A percentile compares a stretch with the other conserved stretches of the same genome.
These are phyloP conservation scores for Thymelicus sylvestris DNA, from an alignment of 2,888 invertebrate genomes.

Conservation along the genomic window DNA sequence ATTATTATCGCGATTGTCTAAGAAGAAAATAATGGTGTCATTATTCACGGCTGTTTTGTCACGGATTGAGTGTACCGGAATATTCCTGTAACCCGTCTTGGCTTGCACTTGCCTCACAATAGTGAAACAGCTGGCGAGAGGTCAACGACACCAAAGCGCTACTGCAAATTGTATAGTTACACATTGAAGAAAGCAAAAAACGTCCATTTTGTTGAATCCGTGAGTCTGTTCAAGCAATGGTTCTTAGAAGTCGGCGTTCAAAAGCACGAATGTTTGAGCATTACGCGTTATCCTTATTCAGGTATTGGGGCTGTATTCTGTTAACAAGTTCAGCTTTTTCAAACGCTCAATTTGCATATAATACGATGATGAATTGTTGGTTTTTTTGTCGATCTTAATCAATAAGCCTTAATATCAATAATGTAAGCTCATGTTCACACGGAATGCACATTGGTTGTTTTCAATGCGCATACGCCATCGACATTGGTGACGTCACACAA, in stretches of 20 bases:
- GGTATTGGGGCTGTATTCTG: background rate
- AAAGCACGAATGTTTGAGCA: slow-evolving; percentile 61
- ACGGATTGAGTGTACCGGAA: slow-evolving; percentile 71
- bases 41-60: slow-evolving; percentile 80
- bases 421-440: background rate
- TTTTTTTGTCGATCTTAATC: background rate
- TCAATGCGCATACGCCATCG: slow-evolving; percentile 52
- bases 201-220: slow-evolving; percentile 62
- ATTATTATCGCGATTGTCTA: slow-evolving; percentile 58
- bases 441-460: slow-evolving; percentile 53
- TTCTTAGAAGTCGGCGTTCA: slow-evolving; percentile 50
- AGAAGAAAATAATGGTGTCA: slow-evolving; percentile 74
- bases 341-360: slow-evolving; percentile 5
- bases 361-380: slow-evolving; percentile 2
- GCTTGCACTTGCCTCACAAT: slow-evolving; percentile 69
- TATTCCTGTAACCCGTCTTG: slow-evolving; percentile 74
- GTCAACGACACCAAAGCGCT: slow-evolving; percentile 73
- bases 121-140: slow-evolving; percentile 80
- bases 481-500: slow-evolving; percentile 72
- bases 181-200: slow-evolving; percentile 75
- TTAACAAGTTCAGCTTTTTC: background rate
- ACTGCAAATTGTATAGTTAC: slow-evolving; percentile 81
- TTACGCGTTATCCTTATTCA: slow-evolving; percentile 47
- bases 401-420: background rate
- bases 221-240: slow-evolving; percentile 24